Conservation (phyloP, 2,888 invertebrate species). For the Taphrorychus bicolor region DNA sequence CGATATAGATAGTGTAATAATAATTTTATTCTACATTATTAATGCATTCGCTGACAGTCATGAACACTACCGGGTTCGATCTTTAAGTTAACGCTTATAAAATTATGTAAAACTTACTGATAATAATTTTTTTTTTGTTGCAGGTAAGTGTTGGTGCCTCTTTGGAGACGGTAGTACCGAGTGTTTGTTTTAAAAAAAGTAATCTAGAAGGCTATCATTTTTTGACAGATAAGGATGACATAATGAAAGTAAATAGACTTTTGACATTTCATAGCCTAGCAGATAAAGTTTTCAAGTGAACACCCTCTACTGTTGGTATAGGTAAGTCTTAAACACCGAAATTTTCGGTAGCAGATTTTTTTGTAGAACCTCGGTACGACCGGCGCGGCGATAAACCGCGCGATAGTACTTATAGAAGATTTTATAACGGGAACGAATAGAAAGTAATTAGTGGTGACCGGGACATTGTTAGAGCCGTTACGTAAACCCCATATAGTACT, state of each 20-base stretch:
- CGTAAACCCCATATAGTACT: no score
- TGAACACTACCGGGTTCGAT: not conserved
- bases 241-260: no score
- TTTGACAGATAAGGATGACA: not conserved
- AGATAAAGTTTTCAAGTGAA: no score
- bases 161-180: not conserved
- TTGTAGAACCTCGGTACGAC: not conserved
- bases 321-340: no score
- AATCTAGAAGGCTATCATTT: not conserved
- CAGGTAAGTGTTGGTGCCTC: not conserved
- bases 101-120: not conserved
- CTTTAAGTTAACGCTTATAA: not conserved
- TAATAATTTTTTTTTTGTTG: not conserved
- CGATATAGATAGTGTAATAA: no score
- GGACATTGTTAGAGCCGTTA: not conserved
- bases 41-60: no score
- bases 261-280: no score
- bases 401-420: not conserved
- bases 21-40: no score
- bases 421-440: conserved; percentile 16
- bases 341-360: not conserved
- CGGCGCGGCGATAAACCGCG: not conserved
- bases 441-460: conserved; percentile 20
- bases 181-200: not conserved
- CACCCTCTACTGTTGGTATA: no score